Evolutionary conservation across 2,797 vertebrate species (phyloP), one percentile per base, ranked within the genome.

Genomic region (Anolis apletophallus): DNA sequence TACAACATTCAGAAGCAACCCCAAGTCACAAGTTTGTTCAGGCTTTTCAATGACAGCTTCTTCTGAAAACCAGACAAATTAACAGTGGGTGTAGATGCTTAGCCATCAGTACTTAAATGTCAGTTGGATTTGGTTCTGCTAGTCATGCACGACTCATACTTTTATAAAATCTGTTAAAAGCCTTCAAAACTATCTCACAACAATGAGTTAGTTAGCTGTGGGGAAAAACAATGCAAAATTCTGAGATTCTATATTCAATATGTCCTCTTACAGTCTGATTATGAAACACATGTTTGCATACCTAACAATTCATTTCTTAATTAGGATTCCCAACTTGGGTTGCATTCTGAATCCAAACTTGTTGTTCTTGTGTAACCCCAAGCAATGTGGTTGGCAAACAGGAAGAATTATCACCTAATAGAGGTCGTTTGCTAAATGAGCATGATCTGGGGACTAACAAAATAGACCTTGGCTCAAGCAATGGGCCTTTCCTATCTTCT

Each of bases 81-180:
- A 55, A 74, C n/a, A 55, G 50, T 75, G 57, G 69, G 69, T 75
- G 81, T 34, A 73, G 23, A 72, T 73, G 76, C 67, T 80, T 75
- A 67, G 50, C 50, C 74, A 61, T 78, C 86, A 61, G 16, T 83
- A 19, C 26, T 59, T 61, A 82, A 87, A 82, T 82, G 54, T 50
- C 64, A 80, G 83, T 23, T 34, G 50, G 46, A 21, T 55, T 50
- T 67, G 50, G 29, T 26, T 52, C n/a, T 21, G 23, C 46, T 11
- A 34, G 36, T 10, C 34, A 79, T 32, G 14, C 3, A 23, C n/a
- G 59, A 69, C 50, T 34, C 29, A 46, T 32, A 21, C 11, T 46
- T 83, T 74, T 32, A 46, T 57, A 57, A 57, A 34, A 46, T 54
- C 6, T n/a, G 26, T 80, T 64, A 50, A 81, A 19, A 80, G 40